Base-by-base conservation (phyloP, 2,888 invertebrate genomes). In the Brachyopa scutellaris region DNA sequence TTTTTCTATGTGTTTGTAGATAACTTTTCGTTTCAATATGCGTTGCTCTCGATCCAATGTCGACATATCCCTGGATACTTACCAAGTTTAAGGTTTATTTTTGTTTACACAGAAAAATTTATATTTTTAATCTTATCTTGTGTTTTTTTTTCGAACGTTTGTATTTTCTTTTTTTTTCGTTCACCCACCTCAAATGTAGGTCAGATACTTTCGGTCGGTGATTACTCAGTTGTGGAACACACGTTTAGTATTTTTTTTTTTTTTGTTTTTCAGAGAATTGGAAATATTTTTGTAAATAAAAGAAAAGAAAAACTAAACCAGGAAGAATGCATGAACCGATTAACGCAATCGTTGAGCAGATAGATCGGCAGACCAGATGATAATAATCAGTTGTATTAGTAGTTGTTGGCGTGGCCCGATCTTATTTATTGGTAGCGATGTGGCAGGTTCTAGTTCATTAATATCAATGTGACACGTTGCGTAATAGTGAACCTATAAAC, bases 1-100 rank as follows among this genome's bases (percentile, higher is more conserved):
- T 21, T 57, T 45, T 53, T 57, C 19, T 29, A 15, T 47, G 76
- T 77, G 31, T 47, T 82, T 23, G 84, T 70, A 70, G 33, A 53
- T 76, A 49, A 26, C 70, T 53, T 31, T 59, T 74, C 61, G 29
- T 49, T 26, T 74, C 45, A 38, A 38, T 55, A 57, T 61, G 40
- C 51, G 42, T 66, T 80, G 67, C 69, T 77, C 73, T 61, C 67
- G 59, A 83, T 82, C 83, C 76, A 83, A 84, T 83, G 79, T 85
- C 83, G 83, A 84, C 86, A 87, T 84, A 88, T 87, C 88, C 88
- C 88, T 88, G 87, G 88, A 87, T 86, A 86, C 87, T 80, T 85
- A 88, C 87, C 88, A 88, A 88, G 88, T 88, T 88, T 87, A 88
- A 88, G 88, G 88, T 88, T 88, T 88, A 88, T 87, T 88, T 88